Base-by-base conservation (phyloP, 2,113 vertebrate species). In the Corvus cornix region DNA sequence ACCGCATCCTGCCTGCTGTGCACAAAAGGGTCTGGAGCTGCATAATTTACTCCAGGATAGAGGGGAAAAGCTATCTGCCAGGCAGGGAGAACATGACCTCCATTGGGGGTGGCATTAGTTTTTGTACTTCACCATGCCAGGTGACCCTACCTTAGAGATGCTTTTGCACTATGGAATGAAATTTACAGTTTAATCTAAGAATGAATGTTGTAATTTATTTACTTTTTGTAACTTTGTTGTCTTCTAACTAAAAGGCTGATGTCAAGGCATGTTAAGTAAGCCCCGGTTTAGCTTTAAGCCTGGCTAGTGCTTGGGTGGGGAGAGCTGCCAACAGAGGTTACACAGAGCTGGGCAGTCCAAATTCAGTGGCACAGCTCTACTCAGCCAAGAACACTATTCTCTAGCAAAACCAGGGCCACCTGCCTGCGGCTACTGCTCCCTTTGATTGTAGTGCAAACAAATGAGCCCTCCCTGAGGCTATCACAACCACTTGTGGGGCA, bases 351-450 rank as follows among this genome's bases (percentile, higher is more conserved):
- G 5, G 13, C 26, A 43, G 3, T 23, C 39, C 23, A 52, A 43
- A 48, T 0, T 0, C 0, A 60, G 41, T 0, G 4, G 20, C n/a
- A 53, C 28, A 69, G 37, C 58, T 49, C 2, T 18, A 52, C 16
- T 27, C 13, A 17, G 22, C 30, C 16, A 75, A 1, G 13, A 70
- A 22, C 43, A 19, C 10, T 3, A 7, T 18, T 3, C 24, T 11
- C 33, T 8, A 49, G 55, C 23, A 39, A 51, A 90, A 83, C 8
- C 31, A 67, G 26, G 26, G 23, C 46, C 23, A 16, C 16, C 24
- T 43, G 19, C 33, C 18, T 55, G 22, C 22, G 30, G 39, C 37
- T 78, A 28, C 56, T 48, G 48, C 56, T 81, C 6, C 16, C n/a
- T 20, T 55, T 18, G 37, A 53, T 0, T 41, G 51, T 14, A n/a